Conservation (phyloP, 2,888 invertebrate genomes). For the Acronicta psi region DNA sequence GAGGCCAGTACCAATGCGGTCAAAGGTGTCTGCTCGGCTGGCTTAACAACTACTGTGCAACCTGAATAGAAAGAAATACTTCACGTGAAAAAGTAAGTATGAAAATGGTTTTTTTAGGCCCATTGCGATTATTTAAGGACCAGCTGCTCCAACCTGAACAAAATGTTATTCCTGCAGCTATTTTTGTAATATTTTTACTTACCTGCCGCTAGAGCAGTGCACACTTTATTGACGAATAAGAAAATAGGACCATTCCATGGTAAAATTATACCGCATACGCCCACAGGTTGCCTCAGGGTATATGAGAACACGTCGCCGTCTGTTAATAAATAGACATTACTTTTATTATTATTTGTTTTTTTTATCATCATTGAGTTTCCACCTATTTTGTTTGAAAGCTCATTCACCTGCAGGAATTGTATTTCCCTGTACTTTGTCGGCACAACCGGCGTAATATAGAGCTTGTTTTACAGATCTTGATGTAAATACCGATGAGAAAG, state of each 20-base stretch:
- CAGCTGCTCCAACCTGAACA: too few species aligned
- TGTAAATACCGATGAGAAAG: constrained; percentile 88
- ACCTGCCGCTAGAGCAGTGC: constrained; percentile 90
- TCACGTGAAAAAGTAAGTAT: too few species aligned
- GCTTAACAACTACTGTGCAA: too few species aligned
- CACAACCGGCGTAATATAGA: constrained; percentile 95
- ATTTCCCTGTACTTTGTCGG: constrained; percentile 94
- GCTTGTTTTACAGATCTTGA: constrained; percentile 83
- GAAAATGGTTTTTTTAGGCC: too few species aligned
- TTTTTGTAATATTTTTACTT: constrained; percentile 13
- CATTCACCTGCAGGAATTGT: constrained; percentile 90
- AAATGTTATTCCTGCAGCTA: too few species aligned
- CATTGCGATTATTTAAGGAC: too few species aligned
- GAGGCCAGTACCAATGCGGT: constrained; percentile 95
- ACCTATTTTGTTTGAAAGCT: background rate
- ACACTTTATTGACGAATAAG: constrained; percentile 97
- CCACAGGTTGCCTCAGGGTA: constrained; percentile 89
- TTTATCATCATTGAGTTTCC: background rate
- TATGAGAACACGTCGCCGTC: constrained; percentile 94
- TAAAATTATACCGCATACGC: constrained; percentile 95
- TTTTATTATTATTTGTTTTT: background rate
- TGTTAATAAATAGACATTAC: constrained; percentile 33
- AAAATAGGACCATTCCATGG: constrained; percentile 97
- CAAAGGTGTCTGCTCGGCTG: too few species aligned
- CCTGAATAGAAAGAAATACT: constrained; percentile 96